phyloP scores from a whole-genome alignment of 2,113 vertebrate species.

The Ptychochromis oligacanthus region DNA sequence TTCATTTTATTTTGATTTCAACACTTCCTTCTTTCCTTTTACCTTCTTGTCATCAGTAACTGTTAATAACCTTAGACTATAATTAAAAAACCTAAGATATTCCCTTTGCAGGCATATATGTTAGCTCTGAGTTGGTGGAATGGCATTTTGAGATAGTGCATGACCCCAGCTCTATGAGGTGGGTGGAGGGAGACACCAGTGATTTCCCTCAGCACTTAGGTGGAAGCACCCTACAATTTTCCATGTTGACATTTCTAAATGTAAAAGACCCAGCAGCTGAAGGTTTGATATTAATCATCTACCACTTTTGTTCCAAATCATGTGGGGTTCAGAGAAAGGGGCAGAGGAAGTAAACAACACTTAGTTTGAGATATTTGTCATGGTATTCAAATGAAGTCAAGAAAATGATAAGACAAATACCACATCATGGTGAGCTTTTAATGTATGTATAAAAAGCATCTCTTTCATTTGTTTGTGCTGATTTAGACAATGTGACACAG shows the following conservation, averaged over 20 bases:
- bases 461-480: not conserved
- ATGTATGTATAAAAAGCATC: not conserved
- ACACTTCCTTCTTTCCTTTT: not conserved
- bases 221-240: constrained; percentile 23
- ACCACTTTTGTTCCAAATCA: not conserved
- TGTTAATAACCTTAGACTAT: not conserved
- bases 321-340: not conserved
- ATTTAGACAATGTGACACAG: not conserved
- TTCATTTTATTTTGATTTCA: not conserved
- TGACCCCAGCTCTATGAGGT: constrained; percentile 6
- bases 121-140: not conserved
- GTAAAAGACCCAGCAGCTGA: not conserved
- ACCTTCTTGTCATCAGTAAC: not conserved
- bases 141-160: not conserved
- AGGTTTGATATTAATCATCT: constrained; percentile 25
- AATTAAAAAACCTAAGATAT: not conserved
- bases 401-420: not conserved
- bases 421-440: not conserved
- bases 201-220: constrained; percentile 25
- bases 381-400: not conserved
- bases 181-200: constrained; percentile 53
- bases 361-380: not conserved
- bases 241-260: constrained; percentile 32
- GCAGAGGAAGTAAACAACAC: not conserved
- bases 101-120: not conserved